Evolutionary conservation across 2,797 vertebrate species (phyloP).

Genomic region (Setipinna tenuifilis): DNA sequence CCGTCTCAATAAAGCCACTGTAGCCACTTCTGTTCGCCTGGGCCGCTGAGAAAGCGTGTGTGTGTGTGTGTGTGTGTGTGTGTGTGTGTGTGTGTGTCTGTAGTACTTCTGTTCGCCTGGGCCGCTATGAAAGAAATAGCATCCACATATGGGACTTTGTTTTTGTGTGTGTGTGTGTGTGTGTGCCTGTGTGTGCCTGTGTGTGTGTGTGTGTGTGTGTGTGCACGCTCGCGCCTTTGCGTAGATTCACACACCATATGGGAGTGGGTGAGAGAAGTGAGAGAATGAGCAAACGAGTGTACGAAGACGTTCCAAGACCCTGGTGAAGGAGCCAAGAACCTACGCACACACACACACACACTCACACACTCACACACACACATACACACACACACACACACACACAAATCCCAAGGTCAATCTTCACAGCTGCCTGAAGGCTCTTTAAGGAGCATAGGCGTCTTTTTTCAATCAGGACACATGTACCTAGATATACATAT

Average conservation of each 20-base stretch:
- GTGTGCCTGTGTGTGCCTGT: not conserved
- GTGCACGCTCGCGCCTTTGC: conserved; percentile 66
- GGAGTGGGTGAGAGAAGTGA: conserved; percentile 70
- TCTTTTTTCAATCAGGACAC: conserved; percentile 4
- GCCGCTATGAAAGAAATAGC: conserved; percentile 78
- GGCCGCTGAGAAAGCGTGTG: conserved; percentile 72
- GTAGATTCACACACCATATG: conserved; percentile 77
- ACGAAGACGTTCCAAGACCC: conserved; percentile 66
- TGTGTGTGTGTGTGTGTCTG: not conserved
- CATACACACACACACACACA: conserved; percentile 41
- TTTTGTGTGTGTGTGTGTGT: conserved; percentile 4
- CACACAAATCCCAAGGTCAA: conserved; percentile 78
- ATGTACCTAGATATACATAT: not conserved
- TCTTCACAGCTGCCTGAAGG: conserved; percentile 64
- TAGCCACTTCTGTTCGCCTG: conserved; percentile 52
- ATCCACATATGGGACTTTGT: conserved; percentile 61
- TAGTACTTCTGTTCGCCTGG: conserved; percentile 53
- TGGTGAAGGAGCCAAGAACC: conserved; percentile 61
- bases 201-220: conserved; percentile 16
- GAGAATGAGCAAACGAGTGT: conserved; percentile 61
- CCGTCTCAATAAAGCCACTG: not conserved
- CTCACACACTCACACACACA: not conserved
- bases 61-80: not conserved
- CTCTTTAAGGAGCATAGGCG: conserved; percentile 23
- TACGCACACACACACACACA: not conserved